Evolutionary conservation across 2,113 vertebrate genomes (phyloP).

Genomic region (Lophotis ruficrista): DNA sequence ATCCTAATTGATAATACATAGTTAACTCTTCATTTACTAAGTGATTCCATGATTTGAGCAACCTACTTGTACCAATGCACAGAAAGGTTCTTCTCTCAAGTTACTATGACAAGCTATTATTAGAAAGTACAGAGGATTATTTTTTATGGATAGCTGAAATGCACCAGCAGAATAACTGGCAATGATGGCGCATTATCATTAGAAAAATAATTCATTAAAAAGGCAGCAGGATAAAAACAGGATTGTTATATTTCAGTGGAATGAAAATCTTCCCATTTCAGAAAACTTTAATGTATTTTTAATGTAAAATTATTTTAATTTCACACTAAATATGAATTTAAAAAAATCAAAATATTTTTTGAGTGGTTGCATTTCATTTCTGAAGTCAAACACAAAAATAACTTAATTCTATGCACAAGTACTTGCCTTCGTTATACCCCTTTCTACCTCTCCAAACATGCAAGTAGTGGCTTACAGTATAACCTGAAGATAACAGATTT

Average conservation of each 20-base stretch:
- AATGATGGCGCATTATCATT: not conserved
- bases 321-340: not conserved
- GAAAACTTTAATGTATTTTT: not conserved
- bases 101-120: not conserved
- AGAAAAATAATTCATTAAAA: not conserved
- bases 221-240: not conserved
- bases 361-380: not conserved
- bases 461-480: not conserved
- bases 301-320: not conserved
- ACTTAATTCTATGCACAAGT: not conserved
- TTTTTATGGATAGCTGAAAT: not conserved
- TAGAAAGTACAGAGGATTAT: not conserved
- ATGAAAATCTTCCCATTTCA: not conserved
- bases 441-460: not conserved
- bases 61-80: not conserved
- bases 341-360: not conserved
- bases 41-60: not conserved
- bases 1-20: not conserved
- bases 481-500: not conserved
- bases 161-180: not conserved
- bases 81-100: not conserved
- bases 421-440: not conserved
- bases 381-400: not conserved
- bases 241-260: not conserved
- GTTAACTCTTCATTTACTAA: not conserved